Base-by-base conservation (phyloP, 1,140 invertebrate genomes). In the Thaumetopoea pityocampa region DNA sequence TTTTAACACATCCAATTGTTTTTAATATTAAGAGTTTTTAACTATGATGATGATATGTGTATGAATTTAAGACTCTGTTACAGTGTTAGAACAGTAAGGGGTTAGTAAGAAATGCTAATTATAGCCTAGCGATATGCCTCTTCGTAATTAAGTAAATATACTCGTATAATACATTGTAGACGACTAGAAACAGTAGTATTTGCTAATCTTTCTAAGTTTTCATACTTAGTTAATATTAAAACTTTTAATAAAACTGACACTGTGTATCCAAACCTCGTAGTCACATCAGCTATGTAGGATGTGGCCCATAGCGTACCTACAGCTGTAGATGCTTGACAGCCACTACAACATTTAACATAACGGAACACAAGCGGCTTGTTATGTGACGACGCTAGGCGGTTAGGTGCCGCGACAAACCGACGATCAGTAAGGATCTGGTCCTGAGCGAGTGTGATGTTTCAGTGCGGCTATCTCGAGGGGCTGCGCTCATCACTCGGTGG, bases 401-500 rank as follows among this genome's bases (percentile, higher is more conserved):
- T 17, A 32, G 50, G 43, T 15, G 26, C 23, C 36, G 28, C 36
- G 36, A 38, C 22, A 17, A 26, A 36, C n/a, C n/a, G n/a, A n/a
- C n/a, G n/a, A n/a, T n/a, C n/a, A n/a, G n/a, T n/a, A 35, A 37
- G 44, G 51, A 49, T 55, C 49, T 66, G 56, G 74, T 73, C 73
- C 76, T 84, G 74, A 84, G 77, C 65, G 69, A 78, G 67, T 80
- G 74, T 86, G 83, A 85, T 85, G 81, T 86, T 86, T 86, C 91
- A 93, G 92, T 91, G 92, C 90, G 93, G 93, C 89, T 94, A 94
- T 92, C 92, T 94, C 88, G 93, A 93, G 89, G 92, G 93, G 88
- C 92, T 94, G 88, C 92, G 92, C 86, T 93, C 92, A 87, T 93
- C 93, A 88, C 92, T 94, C 86, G 93, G 93, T 90, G 93, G 93